A percentile compares a stretch with the other conserved stretches of the same genome.
These are phyloP conservation scores for Macrosoma leucophasiata DNA, from an alignment of 2,888 invertebrate species.

Conservation along the genomic window DNA sequence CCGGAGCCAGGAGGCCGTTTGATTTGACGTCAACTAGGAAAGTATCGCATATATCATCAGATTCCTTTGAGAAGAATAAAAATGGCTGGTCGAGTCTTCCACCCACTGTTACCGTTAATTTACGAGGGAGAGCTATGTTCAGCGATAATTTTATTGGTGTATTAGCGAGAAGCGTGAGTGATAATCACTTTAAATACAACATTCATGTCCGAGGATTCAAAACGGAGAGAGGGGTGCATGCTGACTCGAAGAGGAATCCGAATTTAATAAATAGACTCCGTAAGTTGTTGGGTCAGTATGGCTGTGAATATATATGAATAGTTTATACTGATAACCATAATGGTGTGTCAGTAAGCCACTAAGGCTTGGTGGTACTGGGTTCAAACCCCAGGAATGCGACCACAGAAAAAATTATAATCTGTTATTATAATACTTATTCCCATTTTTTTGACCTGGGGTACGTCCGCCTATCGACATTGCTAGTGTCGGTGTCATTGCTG, in stretches of 20 bases:
- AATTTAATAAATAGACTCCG: conserved; percentile 80
- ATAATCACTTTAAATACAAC: conserved; percentile 41
- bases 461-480: too few species aligned
- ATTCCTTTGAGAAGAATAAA: conserved; percentile 60
- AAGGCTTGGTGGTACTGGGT: too few species aligned
- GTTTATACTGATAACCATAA: too few species aligned
- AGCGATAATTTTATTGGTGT: conserved; percentile 48
- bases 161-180: conserved; percentile 35
- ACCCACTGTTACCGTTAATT: conserved; percentile 42
- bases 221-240: conserved; percentile 82
- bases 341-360: too few species aligned
- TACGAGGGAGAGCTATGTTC: conserved; percentile 36
- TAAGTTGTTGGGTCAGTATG: conserved; percentile 66
- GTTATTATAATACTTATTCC: too few species aligned
- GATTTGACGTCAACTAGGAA: conserved; percentile 41
- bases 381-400: too few species aligned
- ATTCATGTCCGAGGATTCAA: conserved; percentile 85
- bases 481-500: too few species aligned
- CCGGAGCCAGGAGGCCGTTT: conserved; percentile 29
- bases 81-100: conserved; percentile 45
- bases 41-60: conserved; percentile 54
- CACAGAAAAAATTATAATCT: too few species aligned
- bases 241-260: conserved; percentile 84
- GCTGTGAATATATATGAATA: conserved; percentile 13
- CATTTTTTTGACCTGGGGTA: too few species aligned